Evolutionary conservation across 2,888 invertebrate genomes (phyloP).

Genomic region (Cataglyphis cursor): DNA sequence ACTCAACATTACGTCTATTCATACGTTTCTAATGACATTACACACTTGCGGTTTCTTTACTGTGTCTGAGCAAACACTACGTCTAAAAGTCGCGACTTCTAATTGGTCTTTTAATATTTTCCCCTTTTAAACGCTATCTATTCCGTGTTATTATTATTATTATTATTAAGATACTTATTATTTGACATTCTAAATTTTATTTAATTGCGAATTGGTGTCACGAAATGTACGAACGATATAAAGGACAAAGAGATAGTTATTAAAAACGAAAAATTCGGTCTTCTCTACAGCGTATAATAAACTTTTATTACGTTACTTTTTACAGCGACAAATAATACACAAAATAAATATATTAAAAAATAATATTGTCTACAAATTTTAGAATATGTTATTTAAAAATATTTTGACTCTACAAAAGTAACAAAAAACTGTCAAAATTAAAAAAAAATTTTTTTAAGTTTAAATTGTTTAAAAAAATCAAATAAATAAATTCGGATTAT

Average conservation of each 20-base stretch:
- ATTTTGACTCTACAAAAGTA: too few species aligned
- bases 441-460: too few species aligned
- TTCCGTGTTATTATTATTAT: not conserved
- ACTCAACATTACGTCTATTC: constrained; percentile 39
- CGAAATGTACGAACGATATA: not conserved
- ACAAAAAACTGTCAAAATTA: too few species aligned
- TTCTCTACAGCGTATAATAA: not conserved
- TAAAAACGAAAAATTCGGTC: not conserved
- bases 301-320: not conserved
- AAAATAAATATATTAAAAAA: not conserved
- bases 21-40: constrained; percentile 41
- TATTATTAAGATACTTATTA: not conserved
- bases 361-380: not conserved
- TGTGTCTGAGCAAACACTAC: constrained; percentile 42
- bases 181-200: constrained; percentile 31
- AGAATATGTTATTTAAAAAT: not conserved
- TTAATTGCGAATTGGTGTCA: not conserved
- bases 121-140: constrained; percentile 18
- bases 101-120: constrained; percentile 45
- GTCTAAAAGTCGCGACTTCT: constrained; percentile 33
- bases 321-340: not conserved
- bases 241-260: not conserved
- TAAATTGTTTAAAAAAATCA: too few species aligned
- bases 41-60: constrained; percentile 48
- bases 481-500: too few species aligned